Evolutionary conservation across 2,113 vertebrate genomes (phyloP), one percentile per base, ranked within the genome.

Genomic region (Labrus mixtus): DNA sequence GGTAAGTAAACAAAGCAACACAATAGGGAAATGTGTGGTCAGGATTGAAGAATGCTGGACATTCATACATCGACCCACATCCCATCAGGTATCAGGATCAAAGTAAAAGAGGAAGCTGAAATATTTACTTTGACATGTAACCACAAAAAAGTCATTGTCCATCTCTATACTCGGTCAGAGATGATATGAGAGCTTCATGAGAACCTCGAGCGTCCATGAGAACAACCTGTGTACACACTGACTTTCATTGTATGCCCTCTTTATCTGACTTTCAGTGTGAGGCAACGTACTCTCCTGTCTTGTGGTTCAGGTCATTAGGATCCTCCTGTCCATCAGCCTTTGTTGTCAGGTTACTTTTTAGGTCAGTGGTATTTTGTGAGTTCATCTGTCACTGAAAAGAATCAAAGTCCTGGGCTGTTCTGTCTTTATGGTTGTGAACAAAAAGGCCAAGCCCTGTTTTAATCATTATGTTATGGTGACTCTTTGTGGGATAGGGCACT

Each of bases 261-360:
- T 64, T 68, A 62, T 78, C 77, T 48, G 48, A 68, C 67, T 60
- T 53, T 76, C 17, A 59, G 56, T 50, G 56, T 53, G 25, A 55
- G 54, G 57, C 57, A 33, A 45, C 54, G 25, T 43, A 37, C 64
- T 61, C 59, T 60, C 65, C 67, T 81, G 25, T 79, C 45, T 77
- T 88, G 90, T 79, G 78, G 85, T 73, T 74, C 19, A 50, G 58
- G 76, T 81, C 72, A 75, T 76, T 20, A 51, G 48, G 17, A 10
- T 51, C 48, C 48, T 3, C 48, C 48, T 3, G 48, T 9, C 48
- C 19, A 48, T 2, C 48, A 51, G 48, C 48, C 10, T 51, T 51
- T 51, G 48, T 51, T 51, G 7, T 8, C 7, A n/a, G 17, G 19
- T 51, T 45, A 45, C 10, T 45, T 51, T 51, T n/a, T 51, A 51